These are phyloP conservation scores for Psylliodes chrysocephalus DNA, from an alignment of 2,888 invertebrate genomes.

Conservation along the genomic window DNA sequence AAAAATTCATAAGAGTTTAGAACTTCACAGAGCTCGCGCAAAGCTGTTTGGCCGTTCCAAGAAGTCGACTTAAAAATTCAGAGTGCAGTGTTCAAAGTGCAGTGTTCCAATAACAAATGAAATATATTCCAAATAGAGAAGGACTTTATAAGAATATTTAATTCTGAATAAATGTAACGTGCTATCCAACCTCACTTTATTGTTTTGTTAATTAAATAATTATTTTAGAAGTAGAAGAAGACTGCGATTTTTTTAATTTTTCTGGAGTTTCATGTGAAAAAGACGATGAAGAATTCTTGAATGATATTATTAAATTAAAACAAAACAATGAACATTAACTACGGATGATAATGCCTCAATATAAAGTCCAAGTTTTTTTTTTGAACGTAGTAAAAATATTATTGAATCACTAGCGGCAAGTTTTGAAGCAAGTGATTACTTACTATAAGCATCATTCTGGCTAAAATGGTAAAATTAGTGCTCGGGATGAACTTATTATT, in stretches of 20 bases:
- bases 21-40: no score
- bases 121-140: background rate
- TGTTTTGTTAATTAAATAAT: no score
- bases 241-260: no score
- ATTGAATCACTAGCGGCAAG: conserved; percentile 7
- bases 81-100: no score
- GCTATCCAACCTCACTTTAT: conserved; percentile 1
- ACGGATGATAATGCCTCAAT: conserved; percentile 7
- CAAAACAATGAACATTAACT: conserved; percentile 12
- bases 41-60: conserved; percentile 3
- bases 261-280: conserved; percentile 5
- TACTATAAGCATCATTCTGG: conserved; percentile 8
- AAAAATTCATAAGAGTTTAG: background rate
- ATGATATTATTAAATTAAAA: no score
- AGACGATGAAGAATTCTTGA: conserved; percentile 6
- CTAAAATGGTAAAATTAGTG: conserved; percentile 7
- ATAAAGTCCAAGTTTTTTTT: conserved; percentile 13
- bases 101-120: conserved; percentile 9
- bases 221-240: no score
- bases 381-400: conserved; percentile 12
- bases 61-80: conserved; percentile 5
- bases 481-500: conserved; percentile 11
- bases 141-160: no score
- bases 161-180: no score
- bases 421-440: conserved; percentile 18